These are phyloP conservation scores for Oxyruncus cristatus DNA, from an alignment of 2,113 vertebrate genomes.

Conservation along the genomic window DNA sequence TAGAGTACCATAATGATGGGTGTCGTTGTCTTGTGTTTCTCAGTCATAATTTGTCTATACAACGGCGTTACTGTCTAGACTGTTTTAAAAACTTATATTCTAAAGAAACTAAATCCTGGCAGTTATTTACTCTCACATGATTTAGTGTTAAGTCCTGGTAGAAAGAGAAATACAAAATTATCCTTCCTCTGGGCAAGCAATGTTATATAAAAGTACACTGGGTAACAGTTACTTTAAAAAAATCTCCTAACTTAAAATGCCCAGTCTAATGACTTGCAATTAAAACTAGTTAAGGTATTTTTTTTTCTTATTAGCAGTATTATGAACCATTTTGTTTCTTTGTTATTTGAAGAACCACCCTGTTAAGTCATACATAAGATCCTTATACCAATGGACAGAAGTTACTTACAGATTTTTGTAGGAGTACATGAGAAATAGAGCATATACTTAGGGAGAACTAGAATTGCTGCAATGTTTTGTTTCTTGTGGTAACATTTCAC, in stretches of 20 bases:
- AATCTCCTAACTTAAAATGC: not conserved
- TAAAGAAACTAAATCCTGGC: not conserved
- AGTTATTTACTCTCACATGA: not conserved
- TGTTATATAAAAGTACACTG: not conserved
- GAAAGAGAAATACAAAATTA: not conserved
- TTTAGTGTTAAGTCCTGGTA: not conserved
- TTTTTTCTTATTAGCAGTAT: not conserved
- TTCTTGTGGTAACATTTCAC: not conserved
- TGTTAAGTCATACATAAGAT: not conserved
- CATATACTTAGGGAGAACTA: not conserved
- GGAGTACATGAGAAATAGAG: not conserved
- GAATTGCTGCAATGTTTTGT: not conserved
- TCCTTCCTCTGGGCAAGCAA: not conserved
- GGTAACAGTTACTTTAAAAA: not conserved
- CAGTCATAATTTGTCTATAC: not conserved
- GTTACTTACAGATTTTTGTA: not conserved
- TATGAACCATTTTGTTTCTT: not conserved
- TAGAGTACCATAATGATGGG: not conserved
- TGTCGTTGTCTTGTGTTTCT: not conserved
- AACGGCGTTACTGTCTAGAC: not conserved
- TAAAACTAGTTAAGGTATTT: not conserved
- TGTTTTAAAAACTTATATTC: not conserved
- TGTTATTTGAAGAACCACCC: not conserved
- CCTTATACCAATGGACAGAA: not conserved
- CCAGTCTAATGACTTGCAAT: not conserved